Evolutionary conservation across 2,888 invertebrate genomes (phyloP).

Genomic region (Drosophila macrothrix): DNA sequence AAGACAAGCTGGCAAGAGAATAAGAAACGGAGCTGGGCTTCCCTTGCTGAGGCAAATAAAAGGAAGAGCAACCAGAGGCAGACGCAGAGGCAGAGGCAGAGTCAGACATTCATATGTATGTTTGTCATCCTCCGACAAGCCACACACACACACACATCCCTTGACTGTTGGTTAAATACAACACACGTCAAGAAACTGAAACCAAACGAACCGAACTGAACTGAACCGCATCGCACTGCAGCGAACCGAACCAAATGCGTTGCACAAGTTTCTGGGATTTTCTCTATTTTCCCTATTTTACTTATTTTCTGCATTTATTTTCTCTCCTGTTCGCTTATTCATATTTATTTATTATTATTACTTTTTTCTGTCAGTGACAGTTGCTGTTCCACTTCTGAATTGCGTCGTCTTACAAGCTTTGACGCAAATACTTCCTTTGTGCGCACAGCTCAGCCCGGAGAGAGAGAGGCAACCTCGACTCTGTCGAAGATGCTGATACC

Average conservation of each 20-base stretch:
- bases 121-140: neutral
- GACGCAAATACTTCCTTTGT: slow-evolving; percentile 57
- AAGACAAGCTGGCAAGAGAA: neutral
- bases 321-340: neutral
- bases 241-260: slow-evolving; percentile 24
- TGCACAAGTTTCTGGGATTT: slow-evolving; percentile 20
- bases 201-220: slow-evolving; percentile 19
- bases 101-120: neutral
- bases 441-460: slow-evolving; percentile 15
- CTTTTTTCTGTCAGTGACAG: slow-evolving; percentile 32
- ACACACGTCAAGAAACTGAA: slow-evolving; percentile 37
- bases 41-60: slow-evolving; percentile 7
- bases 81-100: neutral
- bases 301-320: neutral
- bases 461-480: slow-evolving; percentile 24
- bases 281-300: neutral
- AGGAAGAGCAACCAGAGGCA: slow-evolving; percentile 1
- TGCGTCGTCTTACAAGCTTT: slow-evolving; percentile 42
- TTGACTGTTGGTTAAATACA: slow-evolving; percentile 34
- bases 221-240: slow-evolving; percentile 33
- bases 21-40: neutral
- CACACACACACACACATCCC: slow-evolving; percentile 4
- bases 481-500: slow-evolving; percentile 11
- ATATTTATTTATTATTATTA: neutral
- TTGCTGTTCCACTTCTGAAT: slow-evolving; percentile 36